Base-by-base conservation (phyloP, 92 coral and sea anemone species). In the Porites rus region DNA sequence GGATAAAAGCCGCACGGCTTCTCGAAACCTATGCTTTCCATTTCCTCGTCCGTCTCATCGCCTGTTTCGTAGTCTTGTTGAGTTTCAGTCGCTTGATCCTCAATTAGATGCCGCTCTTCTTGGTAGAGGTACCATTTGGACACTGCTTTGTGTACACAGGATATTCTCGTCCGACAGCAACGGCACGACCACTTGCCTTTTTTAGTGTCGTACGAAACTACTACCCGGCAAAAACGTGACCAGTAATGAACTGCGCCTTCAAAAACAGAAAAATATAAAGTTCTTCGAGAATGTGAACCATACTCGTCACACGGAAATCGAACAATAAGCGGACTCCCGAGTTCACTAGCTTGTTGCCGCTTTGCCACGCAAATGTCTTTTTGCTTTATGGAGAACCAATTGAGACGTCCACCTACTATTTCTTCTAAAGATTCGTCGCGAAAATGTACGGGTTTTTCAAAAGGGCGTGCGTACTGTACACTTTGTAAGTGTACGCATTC, bases 221-320 rank as follows among this genome's bases (percentile, higher is more conserved):
- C 65, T 9, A 90, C 93, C 9, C 91, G 81, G 2, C 86, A 79
- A 69, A 90, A 90, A 11, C 93, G 65, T 8, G 91, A 90, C 70
- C 85, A 90, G 51, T 90, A 82, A 68, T 90, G 93, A 1, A 90
- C 75, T 12, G 56, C 77, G 19, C 93, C 93, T 52, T 86, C 84
- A 66, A 65, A 90, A 7, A 90, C 93, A 6, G 93, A 90, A 74
- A 90, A 75, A 74, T 86, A 79, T 0, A 76, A 20, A 46, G 52
- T 62, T 74, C 87, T 77, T 16, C 70, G 12, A 10, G 93, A 90
- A 46, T 73, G 46, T 17, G 69, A 14, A 1, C 60, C 52, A 21
- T 58, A 68, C 56, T 43, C 69, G n/a, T 90, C 91, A 31, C 6
- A 19, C 22, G 65, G 65, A 62, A 62, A 83, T 16, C 83, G 82